These are phyloP conservation scores for Enteromius thamalakanensis DNA, from an alignment of 2,797 vertebrate genomes.

Conservation along the genomic window DNA sequence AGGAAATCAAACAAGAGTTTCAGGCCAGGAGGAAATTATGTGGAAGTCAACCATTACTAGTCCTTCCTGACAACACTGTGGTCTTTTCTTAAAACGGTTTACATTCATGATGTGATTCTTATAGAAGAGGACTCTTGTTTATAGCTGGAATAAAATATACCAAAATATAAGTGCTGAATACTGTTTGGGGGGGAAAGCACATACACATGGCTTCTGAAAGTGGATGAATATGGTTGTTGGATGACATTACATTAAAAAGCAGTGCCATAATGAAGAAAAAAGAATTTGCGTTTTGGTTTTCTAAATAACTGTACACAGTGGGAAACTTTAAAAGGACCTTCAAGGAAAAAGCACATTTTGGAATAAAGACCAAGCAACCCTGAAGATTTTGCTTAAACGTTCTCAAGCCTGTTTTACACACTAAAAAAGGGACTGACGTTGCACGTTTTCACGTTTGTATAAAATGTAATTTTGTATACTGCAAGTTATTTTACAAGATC, in stretches of 20 bases:
- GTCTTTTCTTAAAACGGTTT: background rate
- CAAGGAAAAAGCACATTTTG: background rate
- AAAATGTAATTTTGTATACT: background rate
- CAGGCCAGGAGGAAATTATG: background rate
- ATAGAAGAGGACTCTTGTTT: conserved; percentile 5
- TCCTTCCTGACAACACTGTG: conserved; percentile 13
- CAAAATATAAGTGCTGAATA: conserved; percentile 21
- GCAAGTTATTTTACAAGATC: background rate
- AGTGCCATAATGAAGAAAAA: background rate
- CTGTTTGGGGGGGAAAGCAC: background rate
- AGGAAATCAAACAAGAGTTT: conserved; percentile 5
- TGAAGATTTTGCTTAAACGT: background rate
- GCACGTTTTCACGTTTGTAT: background rate
- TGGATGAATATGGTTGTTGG: background rate
- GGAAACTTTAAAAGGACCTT: conserved; percentile 11
- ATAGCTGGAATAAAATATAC: background rate
- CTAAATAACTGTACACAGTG: conserved; percentile 24
- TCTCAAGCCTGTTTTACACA: background rate
- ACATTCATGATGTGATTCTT: conserved; percentile 35
- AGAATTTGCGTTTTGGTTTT: background rate
- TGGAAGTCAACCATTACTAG: background rate
- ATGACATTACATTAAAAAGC: background rate
- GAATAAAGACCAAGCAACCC: background rate
- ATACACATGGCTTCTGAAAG: conserved; percentile 10
- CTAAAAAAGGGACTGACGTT: background rate